phyloP scores from a whole-genome alignment of 2,888 invertebrate genomes.

The Onchidella celtica region DNA sequence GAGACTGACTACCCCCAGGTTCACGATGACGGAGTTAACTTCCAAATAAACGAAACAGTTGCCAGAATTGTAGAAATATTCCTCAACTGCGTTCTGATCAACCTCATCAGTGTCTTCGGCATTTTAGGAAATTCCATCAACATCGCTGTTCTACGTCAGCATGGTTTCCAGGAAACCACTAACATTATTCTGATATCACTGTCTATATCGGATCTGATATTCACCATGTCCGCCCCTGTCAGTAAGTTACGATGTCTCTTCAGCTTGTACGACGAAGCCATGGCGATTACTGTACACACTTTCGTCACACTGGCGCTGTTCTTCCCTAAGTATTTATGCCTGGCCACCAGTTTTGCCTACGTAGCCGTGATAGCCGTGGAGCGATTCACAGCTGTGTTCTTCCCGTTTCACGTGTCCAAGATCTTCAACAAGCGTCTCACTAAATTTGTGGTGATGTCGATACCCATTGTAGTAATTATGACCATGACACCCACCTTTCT shows the following conservation, averaged over 20 bases:
- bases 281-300: background rate
- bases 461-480: background rate
- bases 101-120: constrained; percentile 14
- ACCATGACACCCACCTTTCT: constrained; percentile 17
- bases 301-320: constrained; percentile 27
- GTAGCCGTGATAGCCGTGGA: constrained; percentile 25
- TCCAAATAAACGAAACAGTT: no score
- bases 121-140: constrained; percentile 30
- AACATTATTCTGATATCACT: constrained; percentile 24
- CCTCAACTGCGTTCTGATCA: constrained; percentile 17
- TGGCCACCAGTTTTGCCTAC: constrained; percentile 21
- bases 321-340: constrained; percentile 25
- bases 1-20: no score
- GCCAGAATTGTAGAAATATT: constrained; percentile 15
- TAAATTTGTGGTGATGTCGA: background rate
- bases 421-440: background rate
- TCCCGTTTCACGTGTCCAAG: constrained; percentile 23
- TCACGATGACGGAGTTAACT: no score
- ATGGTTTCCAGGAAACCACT: constrained; percentile 29
- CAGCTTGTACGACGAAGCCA: background rate
- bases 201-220: constrained; percentile 32
- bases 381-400: constrained; percentile 26
- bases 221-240: background rate
- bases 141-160: constrained; percentile 28
- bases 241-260: background rate